Evolutionary conservation across 2,113 vertebrate species (phyloP).

Genomic region (Chionis minor): DNA sequence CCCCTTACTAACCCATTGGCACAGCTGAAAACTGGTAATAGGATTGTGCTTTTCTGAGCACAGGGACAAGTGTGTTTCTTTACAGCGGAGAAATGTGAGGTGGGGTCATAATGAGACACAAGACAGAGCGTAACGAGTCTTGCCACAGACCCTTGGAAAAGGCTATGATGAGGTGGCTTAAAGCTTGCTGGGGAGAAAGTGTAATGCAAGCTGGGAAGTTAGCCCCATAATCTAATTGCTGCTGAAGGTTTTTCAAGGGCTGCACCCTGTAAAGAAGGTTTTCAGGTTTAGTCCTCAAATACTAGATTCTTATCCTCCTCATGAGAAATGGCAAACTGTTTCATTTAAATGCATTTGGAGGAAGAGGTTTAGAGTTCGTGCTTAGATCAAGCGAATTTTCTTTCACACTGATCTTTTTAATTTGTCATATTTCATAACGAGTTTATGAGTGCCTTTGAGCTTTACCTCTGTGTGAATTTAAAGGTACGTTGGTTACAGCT

Average conservation of each 20-base stretch:
- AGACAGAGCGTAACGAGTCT: neutral
- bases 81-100: neutral
- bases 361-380: neutral
- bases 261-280: neutral
- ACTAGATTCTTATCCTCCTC: neutral
- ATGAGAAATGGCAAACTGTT: neutral
- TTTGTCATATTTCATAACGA: neutral
- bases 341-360: constrained; percentile 23
- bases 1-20: neutral
- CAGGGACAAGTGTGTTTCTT: neutral
- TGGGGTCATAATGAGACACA: neutral
- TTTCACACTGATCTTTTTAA: constrained; percentile 16
- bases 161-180: neutral
- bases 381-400: constrained; percentile 38
- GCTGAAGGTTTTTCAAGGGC: neutral
- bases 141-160: neutral
- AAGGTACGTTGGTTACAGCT: neutral
- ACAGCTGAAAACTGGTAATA: neutral
- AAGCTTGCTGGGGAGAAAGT: neutral
- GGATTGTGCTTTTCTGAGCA: neutral
- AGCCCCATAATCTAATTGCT: neutral
- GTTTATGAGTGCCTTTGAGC: constrained; percentile 48
- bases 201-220: neutral
- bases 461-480: constrained; percentile 40
- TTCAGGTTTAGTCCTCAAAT: neutral